Evolutionary conservation across 2,888 invertebrate genomes (phyloP).

Genomic region (Epistrophella euchroma): DNA sequence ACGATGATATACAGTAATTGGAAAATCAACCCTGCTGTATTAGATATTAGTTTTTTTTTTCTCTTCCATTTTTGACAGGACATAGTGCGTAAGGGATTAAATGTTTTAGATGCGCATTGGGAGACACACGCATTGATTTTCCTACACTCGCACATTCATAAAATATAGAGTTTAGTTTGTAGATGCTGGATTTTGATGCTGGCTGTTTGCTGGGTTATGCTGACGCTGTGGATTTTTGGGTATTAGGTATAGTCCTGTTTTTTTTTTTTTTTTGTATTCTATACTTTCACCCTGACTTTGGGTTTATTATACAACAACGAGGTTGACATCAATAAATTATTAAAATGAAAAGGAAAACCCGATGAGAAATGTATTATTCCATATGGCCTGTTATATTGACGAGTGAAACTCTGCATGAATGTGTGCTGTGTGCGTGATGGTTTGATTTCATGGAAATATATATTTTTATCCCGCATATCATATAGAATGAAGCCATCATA

Average conservation of each 20-base stretch:
- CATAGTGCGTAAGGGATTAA: conserved; percentile 74
- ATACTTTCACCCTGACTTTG: conserved; percentile 39
- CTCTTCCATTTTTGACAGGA: conserved; percentile 39
- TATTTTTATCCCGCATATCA: conserved; percentile 54
- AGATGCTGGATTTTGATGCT: conserved; percentile 20
- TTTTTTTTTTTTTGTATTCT: conserved; percentile 1
- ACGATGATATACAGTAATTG: conserved; percentile 76
- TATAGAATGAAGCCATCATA: conserved; percentile 61
- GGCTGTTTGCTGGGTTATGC: conserved; percentile 33
- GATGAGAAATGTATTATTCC: conserved; percentile 58
- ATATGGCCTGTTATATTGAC: conserved; percentile 47
- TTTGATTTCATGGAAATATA: conserved; percentile 43
- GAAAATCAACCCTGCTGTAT: conserved; percentile 71
- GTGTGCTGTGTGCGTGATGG: conserved; percentile 29
- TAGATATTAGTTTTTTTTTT: conserved; percentile 29
- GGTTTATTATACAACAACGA: conserved; percentile 62
- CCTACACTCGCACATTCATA: conserved; percentile 1
- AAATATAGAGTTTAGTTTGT: not conserved
- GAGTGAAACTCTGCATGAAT: conserved; percentile 8
- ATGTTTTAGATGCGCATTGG: conserved; percentile 71
- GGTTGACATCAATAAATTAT: conserved; percentile 75
- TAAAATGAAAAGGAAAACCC: conserved; percentile 66
- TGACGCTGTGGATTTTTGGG: conserved; percentile 65
- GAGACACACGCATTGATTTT: conserved; percentile 66
- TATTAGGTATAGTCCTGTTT: conserved; percentile 18